Evolutionary conservation across 2,113 vertebrate species (phyloP).

Genomic region (Thymallus thymallus): DNA sequence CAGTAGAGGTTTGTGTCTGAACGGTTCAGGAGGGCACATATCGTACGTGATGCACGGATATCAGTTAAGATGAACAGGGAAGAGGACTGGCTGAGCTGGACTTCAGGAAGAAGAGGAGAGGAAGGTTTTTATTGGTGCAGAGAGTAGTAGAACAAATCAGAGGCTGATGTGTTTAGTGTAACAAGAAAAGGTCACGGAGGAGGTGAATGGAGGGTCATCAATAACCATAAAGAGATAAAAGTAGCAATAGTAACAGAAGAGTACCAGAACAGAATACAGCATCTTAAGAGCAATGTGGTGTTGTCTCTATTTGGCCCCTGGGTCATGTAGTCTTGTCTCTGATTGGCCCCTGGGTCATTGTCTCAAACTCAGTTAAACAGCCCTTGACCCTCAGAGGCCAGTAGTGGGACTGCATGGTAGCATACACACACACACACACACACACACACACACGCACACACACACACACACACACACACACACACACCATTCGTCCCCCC

Average conservation of each 20-base stretch:
- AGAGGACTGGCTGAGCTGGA: not conserved
- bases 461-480: not conserved
- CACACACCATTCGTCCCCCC: not conserved
- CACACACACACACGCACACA: not conserved
- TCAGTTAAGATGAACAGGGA: constrained; percentile 6
- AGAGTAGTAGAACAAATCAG: not conserved
- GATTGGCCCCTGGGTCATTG: not conserved
- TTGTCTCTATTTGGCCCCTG: no score
- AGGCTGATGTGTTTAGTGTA: not conserved
- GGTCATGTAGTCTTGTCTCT: no score
- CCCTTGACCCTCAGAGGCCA: not conserved
- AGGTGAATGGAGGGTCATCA: not conserved
- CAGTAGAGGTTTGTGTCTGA: not conserved
- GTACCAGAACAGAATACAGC: no score
- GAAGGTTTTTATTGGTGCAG: not conserved
- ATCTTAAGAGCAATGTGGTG: no score
- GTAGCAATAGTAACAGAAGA: not conserved
- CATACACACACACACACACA: not conserved
- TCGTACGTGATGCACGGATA: constrained; percentile 15
- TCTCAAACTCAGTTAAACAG: not conserved
- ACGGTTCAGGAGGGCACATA: constrained; percentile 1
- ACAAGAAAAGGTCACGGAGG: not conserved
- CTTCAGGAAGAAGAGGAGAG: not conserved
- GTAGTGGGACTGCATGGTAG: no score
- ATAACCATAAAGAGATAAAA: not conserved